Conservation (phyloP, 2,113 vertebrate species). For the Lucifuga dentata region DNA sequence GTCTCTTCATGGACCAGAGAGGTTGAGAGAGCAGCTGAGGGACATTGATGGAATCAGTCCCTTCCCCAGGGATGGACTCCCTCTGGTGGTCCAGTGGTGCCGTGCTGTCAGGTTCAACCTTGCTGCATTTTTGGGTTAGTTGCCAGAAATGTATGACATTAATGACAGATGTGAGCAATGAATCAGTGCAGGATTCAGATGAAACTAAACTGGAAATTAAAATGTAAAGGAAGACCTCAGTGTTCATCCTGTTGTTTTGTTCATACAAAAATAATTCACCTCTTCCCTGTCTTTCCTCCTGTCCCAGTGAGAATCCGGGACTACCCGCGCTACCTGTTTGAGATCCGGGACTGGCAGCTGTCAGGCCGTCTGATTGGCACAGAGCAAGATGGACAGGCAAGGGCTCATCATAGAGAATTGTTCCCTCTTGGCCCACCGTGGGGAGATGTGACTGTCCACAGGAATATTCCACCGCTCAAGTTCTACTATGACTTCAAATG, state of each 20-base stretch:
- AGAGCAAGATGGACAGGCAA: slow-evolving; percentile 90
- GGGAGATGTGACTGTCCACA: slow-evolving; percentile 89
- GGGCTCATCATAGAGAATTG: slow-evolving; percentile 87
- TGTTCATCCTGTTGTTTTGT: not conserved
- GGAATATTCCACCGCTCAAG: slow-evolving; percentile 96
- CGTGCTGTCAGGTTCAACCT: slow-evolving; percentile 91
- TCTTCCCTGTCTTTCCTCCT: slow-evolving; percentile 8
- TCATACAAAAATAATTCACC: not conserved
- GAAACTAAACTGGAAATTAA: not conserved
- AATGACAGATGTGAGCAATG: not conserved
- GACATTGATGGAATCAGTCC: slow-evolving; percentile 90
- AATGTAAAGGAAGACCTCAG: not conserved
- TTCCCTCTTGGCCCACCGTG: slow-evolving; percentile 91
- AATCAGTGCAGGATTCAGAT: not conserved
- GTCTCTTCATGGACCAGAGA: slow-evolving; percentile 89
- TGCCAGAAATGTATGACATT: not conserved
- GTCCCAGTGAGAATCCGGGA: slow-evolving; percentile 91
- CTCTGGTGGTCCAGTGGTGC: slow-evolving; percentile 94
- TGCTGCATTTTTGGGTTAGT: slow-evolving; percentile 90
- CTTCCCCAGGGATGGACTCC: slow-evolving; percentile 90
- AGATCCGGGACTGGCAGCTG: slow-evolving; percentile 94
- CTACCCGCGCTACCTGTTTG: slow-evolving; percentile 96
- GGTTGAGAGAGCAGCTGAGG: slow-evolving; percentile 89
- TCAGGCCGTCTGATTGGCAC: slow-evolving; percentile 91
- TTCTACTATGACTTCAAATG: slow-evolving; percentile 97